phyloP scores from a whole-genome alignment of 2,797 vertebrate species.

The Microctenopoma stevenorrisi region DNA sequence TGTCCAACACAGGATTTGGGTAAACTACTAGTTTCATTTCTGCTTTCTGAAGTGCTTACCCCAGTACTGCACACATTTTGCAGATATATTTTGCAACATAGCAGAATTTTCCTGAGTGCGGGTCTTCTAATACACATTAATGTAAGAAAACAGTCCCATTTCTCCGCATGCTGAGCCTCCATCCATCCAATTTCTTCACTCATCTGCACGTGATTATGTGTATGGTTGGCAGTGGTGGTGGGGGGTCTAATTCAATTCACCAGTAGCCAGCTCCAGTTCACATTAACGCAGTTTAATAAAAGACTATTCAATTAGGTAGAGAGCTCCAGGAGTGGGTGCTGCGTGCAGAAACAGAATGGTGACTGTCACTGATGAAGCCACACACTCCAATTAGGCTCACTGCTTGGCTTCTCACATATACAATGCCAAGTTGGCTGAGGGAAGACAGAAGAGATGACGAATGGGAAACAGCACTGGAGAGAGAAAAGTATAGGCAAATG shows the following conservation, averaged over 20 bases:
- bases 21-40: neutral
- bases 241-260: constrained; percentile 77
- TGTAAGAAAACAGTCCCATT: constrained; percentile 28
- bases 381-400: constrained; percentile 77
- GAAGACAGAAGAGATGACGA: constrained; percentile 12
- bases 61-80: neutral
- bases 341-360: constrained; percentile 51
- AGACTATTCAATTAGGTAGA: constrained; percentile 77
- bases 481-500: constrained; percentile 26
- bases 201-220: constrained; percentile 45
- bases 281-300: constrained; percentile 81
- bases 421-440: constrained; percentile 64
- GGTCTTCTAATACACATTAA: constrained; percentile 3
- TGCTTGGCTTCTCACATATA: constrained; percentile 64
- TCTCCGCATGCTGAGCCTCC: constrained; percentile 13
- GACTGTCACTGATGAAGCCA: constrained; percentile 69
- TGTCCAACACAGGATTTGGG: neutral
- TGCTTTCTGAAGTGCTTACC: neutral
- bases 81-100: neutral
- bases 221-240: constrained; percentile 24
- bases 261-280: constrained; percentile 70
- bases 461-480: constrained; percentile 11
- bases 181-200: constrained; percentile 36
- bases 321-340: constrained; percentile 58
- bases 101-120: neutral